Base-by-base conservation (phyloP, 2,888 invertebrate genomes). In the Encarsia formosa region DNA sequence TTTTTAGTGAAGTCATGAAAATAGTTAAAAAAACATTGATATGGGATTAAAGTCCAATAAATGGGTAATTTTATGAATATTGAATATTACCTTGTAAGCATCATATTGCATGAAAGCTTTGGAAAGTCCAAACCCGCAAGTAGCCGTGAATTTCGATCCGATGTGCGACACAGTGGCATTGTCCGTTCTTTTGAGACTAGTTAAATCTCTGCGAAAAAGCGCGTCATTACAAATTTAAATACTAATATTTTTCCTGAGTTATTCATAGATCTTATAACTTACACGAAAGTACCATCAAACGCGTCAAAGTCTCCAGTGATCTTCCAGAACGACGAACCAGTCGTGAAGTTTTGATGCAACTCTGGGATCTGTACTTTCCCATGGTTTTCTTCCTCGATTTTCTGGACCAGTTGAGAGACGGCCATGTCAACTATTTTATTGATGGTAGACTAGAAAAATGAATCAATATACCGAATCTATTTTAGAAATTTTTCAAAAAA, bases 21-120 rank as follows among this genome's bases (percentile, higher is more conserved):
- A n/a, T n/a, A n/a, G n/a, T n/a, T n/a, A n/a, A n/a, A n/a, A n/a
- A n/a, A n/a, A n/a, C n/a, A n/a, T n/a, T n/a, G n/a, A n/a, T n/a
- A n/a, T n/a, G n/a, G n/a, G n/a, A n/a, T n/a, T n/a, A n/a, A n/a
- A n/a, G n/a, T n/a, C n/a, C n/a, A 40, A 16, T 1, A 13, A 24
- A 5, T 29, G 39, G 1, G 19, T 34, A 9, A 15, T 29, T 26
- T 5, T 11, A n/a, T 22, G 1, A 48, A 20, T 15, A 20, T 45
- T 15, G n/a, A n/a, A n/a, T n/a, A n/a, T 55, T 61, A 65, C 65
- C 59, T 47, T 57, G 23, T 64, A 65, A 26, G 56, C 41, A 19
- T 52, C 20, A 26, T 61, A 64, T 2, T 55, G 19, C 46, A 65
- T 49, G 6, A 44, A 22, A 2, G 58, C 57, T 23, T n/a, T 47